Conservation (phyloP, 2,888 invertebrate genomes). For the Linhomoeus sp. region DNA sequence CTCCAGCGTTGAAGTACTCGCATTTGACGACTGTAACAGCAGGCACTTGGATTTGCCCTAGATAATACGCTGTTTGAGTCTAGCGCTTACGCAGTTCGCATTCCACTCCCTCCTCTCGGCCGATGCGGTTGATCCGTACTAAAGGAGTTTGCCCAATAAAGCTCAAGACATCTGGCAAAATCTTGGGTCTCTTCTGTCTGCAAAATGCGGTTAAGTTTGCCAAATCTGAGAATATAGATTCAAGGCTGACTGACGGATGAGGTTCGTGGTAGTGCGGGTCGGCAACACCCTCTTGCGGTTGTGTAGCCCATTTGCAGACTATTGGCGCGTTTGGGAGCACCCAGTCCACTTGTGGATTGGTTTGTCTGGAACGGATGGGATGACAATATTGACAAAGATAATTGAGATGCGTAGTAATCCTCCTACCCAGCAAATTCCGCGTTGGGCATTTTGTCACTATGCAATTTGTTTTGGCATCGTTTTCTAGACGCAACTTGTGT, state of each 20-base stretch:
- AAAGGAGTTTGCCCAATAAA: conserved; percentile 32
- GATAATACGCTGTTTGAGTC: background rate
- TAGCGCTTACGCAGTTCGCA: conserved; percentile 35
- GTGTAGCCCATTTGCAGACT: background rate
- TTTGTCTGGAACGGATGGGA: no score
- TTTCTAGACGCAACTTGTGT: no score
- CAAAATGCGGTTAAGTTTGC: background rate
- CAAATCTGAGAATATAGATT: background rate
- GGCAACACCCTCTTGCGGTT: background rate
- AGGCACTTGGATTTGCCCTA: background rate
- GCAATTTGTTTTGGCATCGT: no score
- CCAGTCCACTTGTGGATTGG: no score
- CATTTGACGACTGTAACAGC: conserved; percentile 82
- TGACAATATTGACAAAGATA: no score
- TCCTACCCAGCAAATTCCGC: no score
- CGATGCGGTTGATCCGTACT: conserved; percentile 31
- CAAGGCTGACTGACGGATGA: background rate
- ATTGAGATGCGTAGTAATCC: no score
- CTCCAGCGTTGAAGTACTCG: conserved; percentile 90
- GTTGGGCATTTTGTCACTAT: no score
- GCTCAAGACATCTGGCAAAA: background rate
- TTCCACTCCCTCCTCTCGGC: conserved; percentile 25
- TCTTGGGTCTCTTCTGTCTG: background rate
- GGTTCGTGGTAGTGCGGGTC: background rate
- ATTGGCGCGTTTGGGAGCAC: background rate